Percentiles rank a stretch among this genome's conserved stretches.
These are phyloP conservation scores for Chelmon rostratus DNA, from an alignment of 2,797 vertebrate genomes.

Conservation along the genomic window DNA sequence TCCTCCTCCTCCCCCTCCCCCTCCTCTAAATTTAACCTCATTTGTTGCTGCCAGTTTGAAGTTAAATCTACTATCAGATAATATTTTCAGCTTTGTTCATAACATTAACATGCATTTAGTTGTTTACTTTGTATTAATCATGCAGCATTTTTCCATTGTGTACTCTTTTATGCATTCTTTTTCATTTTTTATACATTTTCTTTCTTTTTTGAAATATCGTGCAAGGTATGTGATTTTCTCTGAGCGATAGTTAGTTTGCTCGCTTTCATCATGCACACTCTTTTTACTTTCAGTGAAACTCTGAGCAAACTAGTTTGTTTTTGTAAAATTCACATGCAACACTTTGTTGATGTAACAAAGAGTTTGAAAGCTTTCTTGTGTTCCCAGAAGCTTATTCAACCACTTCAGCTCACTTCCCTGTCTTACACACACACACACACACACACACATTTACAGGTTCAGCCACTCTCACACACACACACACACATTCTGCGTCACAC, in stretches of 20 bases:
- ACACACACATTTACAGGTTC: background rate
- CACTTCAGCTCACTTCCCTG: background rate
- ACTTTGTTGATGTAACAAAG: background rate
- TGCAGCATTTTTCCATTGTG: background rate
- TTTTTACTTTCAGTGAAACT: background rate
- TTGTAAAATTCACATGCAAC: background rate
- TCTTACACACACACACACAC: background rate
- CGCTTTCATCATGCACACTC: background rate
- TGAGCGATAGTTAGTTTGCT: too few relatives aligned
- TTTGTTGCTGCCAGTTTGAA: background rate
- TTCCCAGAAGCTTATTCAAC: constrained; percentile 29
- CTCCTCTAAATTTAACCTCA: constrained; percentile 1
- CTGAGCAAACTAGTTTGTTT: background rate
- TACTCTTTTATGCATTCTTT: background rate
- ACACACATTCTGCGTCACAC: background rate
- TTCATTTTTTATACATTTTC: background rate
- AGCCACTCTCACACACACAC: background rate
- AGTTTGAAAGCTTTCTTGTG: background rate
- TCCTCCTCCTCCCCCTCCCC: rapidly evolving
- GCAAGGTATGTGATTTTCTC: too few relatives aligned
- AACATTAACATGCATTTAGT: background rate
- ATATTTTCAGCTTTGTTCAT: background rate
- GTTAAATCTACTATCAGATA: background rate
- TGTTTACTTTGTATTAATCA: background rate
- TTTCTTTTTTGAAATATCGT: background rate